Conservation (phyloP, 1,140 invertebrate species). For the Drosophila lini region DNA sequence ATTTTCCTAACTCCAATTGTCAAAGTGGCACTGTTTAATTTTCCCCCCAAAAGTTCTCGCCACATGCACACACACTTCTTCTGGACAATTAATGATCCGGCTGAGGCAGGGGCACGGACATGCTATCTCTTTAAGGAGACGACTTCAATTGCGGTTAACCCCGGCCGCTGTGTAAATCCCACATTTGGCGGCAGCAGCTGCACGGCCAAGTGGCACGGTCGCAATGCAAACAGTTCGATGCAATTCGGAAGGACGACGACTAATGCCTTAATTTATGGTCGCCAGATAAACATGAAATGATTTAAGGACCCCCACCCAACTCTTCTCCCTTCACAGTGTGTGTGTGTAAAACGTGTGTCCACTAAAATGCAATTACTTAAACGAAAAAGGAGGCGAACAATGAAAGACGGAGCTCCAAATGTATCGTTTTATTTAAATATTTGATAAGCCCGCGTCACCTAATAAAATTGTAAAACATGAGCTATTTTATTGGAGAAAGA, state of each 20-base stretch:
- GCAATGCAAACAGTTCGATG: slow-evolving; percentile 79
- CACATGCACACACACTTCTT: slow-evolving; percentile 33
- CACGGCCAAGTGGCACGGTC: slow-evolving; percentile 73
- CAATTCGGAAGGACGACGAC: slow-evolving; percentile 54
- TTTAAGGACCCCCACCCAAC: slow-evolving; percentile 54
- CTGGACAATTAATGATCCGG: slow-evolving; percentile 62
- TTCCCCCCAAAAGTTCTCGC: slow-evolving; percentile 4
- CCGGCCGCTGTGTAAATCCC: slow-evolving; percentile 68
- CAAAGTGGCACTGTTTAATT: slow-evolving; percentile 3
- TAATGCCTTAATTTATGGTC: slow-evolving; percentile 81
- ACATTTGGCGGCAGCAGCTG: slow-evolving; percentile 77
- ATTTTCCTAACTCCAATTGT: not conserved
- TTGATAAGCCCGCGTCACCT: slow-evolving; percentile 66
- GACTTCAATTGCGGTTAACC: slow-evolving; percentile 72
- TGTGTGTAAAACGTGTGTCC: slow-evolving; percentile 69
- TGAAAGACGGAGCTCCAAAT: slow-evolving; percentile 35
- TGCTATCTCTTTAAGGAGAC: slow-evolving; percentile 36
- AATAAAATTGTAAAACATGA: slow-evolving; percentile 81
- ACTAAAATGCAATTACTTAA: slow-evolving; percentile 81
- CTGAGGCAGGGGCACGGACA: slow-evolving; percentile 5
- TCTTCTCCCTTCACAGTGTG: not conserved
- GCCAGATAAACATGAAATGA: slow-evolving; percentile 77
- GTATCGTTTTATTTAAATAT: slow-evolving; percentile 69
- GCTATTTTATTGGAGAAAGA: slow-evolving; percentile 61
- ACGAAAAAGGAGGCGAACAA: slow-evolving; percentile 42